These are phyloP conservation scores for Eulacestoma nigropectus DNA, from an alignment of 2,113 vertebrate species.

Conservation along the genomic window DNA sequence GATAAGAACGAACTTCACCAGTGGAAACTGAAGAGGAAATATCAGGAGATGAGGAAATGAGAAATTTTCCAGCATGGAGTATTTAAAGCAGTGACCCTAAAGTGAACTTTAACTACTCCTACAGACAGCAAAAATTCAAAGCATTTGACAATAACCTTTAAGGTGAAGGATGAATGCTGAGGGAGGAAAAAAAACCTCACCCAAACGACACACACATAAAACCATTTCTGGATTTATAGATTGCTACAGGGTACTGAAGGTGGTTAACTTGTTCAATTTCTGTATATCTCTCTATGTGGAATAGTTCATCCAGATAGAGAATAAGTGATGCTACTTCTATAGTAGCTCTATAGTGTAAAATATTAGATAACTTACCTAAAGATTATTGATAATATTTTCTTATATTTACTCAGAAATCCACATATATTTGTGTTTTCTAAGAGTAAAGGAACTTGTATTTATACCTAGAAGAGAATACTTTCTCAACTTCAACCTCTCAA, in stretches of 20 bases:
- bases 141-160: conserved; percentile 7
- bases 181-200: neutral
- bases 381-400: neutral
- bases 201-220: neutral
- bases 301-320: neutral
- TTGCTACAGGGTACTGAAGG: neutral
- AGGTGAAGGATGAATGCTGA: neutral
- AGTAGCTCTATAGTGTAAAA: neutral
- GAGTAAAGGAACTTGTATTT: neutral
- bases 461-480: neutral
- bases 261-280: neutral
- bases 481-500: neutral
- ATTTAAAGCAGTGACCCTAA: conserved; percentile 2
- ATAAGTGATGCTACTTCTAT: neutral
- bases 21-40: neutral
- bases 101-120: neutral
- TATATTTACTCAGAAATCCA: neutral
- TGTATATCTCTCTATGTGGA: neutral
- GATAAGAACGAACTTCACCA: neutral
- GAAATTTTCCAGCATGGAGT: neutral
- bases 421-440: neutral
- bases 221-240: neutral
- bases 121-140: conserved; percentile 7
- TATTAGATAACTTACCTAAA: neutral
- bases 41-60: neutral